Evolutionary conservation across 2,797 vertebrate species (phyloP).

Genomic region (Columba guinea): DNA sequence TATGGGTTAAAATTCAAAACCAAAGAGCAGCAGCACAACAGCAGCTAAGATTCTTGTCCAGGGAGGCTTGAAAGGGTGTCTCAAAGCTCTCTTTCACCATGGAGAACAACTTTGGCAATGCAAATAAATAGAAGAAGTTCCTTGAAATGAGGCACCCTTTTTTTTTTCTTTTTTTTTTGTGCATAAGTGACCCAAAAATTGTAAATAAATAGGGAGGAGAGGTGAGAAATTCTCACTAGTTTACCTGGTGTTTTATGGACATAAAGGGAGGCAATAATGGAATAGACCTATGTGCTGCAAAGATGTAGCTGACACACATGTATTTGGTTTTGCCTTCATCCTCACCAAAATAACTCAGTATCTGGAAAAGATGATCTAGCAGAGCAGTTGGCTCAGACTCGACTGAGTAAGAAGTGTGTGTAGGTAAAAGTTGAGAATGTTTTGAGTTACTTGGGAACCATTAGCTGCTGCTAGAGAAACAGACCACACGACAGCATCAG

Average conservation of each 20-base stretch:
- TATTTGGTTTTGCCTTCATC: neutral
- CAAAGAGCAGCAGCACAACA: neutral
- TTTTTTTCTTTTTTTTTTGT: neutral
- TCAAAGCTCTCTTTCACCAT: neutral
- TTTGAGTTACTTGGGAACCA: neutral
- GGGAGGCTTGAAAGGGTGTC: neutral
- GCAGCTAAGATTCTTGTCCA: neutral
- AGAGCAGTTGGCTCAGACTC: neutral
- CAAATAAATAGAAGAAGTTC: neutral
- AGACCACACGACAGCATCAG: accelerated
- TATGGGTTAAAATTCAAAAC: neutral
- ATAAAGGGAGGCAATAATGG: neutral
- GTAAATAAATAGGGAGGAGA: neutral
- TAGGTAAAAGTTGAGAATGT: neutral
- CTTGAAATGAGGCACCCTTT: neutral
- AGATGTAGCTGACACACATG: neutral
- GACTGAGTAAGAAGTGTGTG: neutral
- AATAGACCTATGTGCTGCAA: neutral
- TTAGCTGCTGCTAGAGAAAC: neutral
- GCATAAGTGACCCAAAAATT: neutral
- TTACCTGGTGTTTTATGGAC: neutral
- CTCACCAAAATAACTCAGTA: neutral
- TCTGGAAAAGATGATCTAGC: neutral
- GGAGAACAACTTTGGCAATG: neutral
- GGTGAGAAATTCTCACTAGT: neutral